These are phyloP conservation scores for Limenitis camilla DNA, from an alignment of 2,888 invertebrate genomes.

Conservation along the genomic window DNA sequence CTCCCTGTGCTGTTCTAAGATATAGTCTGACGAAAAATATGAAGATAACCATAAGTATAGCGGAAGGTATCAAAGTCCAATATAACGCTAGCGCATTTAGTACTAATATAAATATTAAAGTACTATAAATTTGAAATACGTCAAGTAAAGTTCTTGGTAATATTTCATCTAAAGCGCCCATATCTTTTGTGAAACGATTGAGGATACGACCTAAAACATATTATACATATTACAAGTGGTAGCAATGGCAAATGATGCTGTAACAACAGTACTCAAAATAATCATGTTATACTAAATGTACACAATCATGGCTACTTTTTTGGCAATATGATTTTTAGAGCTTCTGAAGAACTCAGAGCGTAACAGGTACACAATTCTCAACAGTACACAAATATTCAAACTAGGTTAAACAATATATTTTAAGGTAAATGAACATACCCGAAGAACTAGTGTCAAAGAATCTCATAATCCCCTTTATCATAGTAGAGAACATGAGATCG, in stretches of 20 bases:
- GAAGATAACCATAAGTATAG: conserved; percentile 74
- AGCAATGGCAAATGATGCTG: too few species aligned
- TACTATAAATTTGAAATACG: conserved; percentile 73
- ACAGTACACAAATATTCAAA: not conserved
- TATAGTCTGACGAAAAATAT: conserved; percentile 76
- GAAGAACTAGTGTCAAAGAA: conserved; percentile 92
- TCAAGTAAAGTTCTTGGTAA: conserved; percentile 81
- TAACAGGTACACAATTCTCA: too few species aligned
- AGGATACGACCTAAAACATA: conserved; percentile 78
- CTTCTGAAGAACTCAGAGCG: too few species aligned
- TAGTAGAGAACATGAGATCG: conserved; percentile 78
- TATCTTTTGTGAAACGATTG: conserved; percentile 87
- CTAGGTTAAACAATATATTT: not conserved
- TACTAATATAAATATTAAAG: conserved; percentile 49
- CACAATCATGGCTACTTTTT: too few species aligned
- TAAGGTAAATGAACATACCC: conserved; percentile 35
- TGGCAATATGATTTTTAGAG: too few species aligned
- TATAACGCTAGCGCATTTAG: conserved; percentile 73
- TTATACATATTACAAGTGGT: not conserved
- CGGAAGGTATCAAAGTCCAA: conserved; percentile 75
- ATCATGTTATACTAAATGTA: too few species aligned
- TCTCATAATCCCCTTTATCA: conserved; percentile 66
- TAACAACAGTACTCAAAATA: too few species aligned
- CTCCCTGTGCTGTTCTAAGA: conserved; percentile 79
- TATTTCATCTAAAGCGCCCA: conserved; percentile 86